Conservation (phyloP, 2,888 invertebrate species). For the Nasonovia ribisnigri region DNA sequence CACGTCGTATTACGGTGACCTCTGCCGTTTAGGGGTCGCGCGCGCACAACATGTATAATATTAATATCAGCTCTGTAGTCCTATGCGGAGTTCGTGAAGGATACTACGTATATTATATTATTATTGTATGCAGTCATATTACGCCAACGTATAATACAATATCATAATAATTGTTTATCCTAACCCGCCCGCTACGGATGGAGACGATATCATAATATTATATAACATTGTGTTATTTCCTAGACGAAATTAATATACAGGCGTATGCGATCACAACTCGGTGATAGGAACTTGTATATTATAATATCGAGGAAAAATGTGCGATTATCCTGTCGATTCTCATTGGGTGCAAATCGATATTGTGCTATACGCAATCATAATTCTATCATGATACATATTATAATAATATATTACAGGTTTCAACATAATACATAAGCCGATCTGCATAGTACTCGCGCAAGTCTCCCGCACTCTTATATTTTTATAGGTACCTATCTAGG, state of each 20-base stretch:
- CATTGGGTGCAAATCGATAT: too few relatives aligned
- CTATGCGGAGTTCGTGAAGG: not conserved
- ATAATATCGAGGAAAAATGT: not conserved
- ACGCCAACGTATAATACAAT: not conserved
- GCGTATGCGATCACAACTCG: not conserved
- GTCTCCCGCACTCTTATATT: too few relatives aligned
- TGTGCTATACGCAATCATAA: too few relatives aligned
- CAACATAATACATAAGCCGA: too few relatives aligned
- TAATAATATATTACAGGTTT: too few relatives aligned
- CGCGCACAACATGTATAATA: not conserved
- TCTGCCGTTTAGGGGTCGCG: not conserved
- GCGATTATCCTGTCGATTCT: too few relatives aligned
- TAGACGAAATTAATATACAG: not conserved
- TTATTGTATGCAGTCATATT: not conserved
- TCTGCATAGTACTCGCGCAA: too few relatives aligned
- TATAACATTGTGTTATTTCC: not conserved
- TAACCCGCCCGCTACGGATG: not conserved
- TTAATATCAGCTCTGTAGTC: not conserved
- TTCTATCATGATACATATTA: too few relatives aligned
- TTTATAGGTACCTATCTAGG: too few relatives aligned
- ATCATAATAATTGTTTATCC: not conserved
- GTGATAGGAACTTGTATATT: not conserved
- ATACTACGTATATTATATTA: not conserved
- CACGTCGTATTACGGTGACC: not conserved
- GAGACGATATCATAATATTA: not conserved